phyloP scores from a whole-genome alignment of 2,888 invertebrate species.

The Thymelicus lineola region DNA sequence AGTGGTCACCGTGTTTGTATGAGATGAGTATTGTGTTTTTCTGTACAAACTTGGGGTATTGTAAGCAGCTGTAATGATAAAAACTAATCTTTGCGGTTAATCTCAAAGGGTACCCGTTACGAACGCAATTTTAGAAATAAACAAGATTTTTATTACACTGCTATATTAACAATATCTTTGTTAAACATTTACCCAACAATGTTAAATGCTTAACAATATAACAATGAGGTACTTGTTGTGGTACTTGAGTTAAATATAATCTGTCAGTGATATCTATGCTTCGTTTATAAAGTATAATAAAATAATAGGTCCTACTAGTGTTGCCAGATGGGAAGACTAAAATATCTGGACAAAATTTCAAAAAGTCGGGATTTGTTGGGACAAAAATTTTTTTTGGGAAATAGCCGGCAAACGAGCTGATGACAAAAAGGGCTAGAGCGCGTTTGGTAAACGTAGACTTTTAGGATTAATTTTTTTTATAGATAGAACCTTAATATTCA shows the following conservation, averaged over 20 bases:
- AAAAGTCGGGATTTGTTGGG: no score
- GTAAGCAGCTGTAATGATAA: conserved; percentile 5
- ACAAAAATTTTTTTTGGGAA: no score
- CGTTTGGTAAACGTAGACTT: no score
- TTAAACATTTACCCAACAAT: conserved; percentile 36
- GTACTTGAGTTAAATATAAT: conserved; percentile 54
- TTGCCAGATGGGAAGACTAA: no score
- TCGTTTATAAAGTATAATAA: no score
- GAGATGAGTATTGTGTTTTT: not conserved
- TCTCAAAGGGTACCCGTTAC: conserved; percentile 15
- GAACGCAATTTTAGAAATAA: conserved; percentile 16
- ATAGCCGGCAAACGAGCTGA: no score
- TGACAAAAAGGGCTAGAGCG: no score
- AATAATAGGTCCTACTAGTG: no score
- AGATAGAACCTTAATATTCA: no score
- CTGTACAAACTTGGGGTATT: not conserved
- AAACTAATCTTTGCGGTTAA: conserved; percentile 24
- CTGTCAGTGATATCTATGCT: conserved; percentile 49
- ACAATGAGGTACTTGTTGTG: conserved; percentile 67
- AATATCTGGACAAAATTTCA: no score
- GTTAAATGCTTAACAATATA: conserved; percentile 57
- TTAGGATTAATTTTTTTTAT: no score
- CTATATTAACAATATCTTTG: conserved; percentile 31
- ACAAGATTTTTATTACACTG: conserved; percentile 3
- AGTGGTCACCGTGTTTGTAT: conserved; percentile 1